Evolutionary conservation across 1,140 invertebrate genomes (phyloP), one percentile per base, ranked within the genome.

Genomic region (Spodoptera litura): DNA sequence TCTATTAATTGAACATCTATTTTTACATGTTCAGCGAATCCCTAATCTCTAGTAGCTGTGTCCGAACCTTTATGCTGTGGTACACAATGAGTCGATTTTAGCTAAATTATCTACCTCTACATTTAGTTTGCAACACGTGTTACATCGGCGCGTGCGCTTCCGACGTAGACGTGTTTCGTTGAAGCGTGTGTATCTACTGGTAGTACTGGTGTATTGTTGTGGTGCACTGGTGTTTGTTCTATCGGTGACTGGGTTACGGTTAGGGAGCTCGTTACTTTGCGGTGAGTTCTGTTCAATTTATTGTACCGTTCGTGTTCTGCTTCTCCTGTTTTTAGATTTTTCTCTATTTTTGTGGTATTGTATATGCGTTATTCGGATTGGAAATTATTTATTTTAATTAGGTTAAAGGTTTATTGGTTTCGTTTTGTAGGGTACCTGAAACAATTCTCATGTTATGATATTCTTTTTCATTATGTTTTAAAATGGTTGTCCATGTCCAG

Each of bases 61-160:
- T 9, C 13, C 9, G 68, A 56, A 15, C n/a, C 68, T 55, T 55
- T 71, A 55, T 13, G 15, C 25, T 13, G 11, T 15, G 53, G 66
- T 53, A 70, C 66, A 71, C 68, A 56, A 38, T 71, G 27, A 38
- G 52, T 56, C 27, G 68, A 38, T 71, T 71, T 71, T n/a, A 35
- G 8, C 52, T 71, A 56, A 11, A 38, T 71, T 38, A 20, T 71
- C 13, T 70, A 77, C 74, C 12, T 71, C 13, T 70, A 77, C 74
- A 62, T 72, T 82, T 77, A 68, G 80, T 71, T 79, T 58, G 74
- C 10, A 62, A 70, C 25, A 68, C 68, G 81, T 78, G 78, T 61
- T 72, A 44, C 55, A 62, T 68, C 66, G 56, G 64, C 81, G 81
- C 78, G 61, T 55, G 66, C 66, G 66, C 49, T 56, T 51, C 49